phyloP scores from a whole-genome alignment of 2,797 vertebrate species.

The Streptopelia turtur region DNA sequence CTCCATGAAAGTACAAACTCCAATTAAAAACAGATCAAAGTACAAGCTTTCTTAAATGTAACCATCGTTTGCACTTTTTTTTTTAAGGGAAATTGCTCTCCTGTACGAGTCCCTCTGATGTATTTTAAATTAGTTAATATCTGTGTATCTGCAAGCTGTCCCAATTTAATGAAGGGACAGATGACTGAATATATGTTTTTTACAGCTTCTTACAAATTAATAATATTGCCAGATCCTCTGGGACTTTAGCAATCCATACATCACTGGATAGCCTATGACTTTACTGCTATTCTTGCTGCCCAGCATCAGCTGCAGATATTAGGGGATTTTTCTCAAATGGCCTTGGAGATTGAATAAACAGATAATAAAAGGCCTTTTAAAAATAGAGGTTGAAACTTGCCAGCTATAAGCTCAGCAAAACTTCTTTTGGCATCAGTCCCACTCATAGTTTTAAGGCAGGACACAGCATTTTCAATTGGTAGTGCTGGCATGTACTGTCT shows the following conservation, averaged over 20 bases:
- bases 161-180: neutral
- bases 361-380: conserved; percentile 33
- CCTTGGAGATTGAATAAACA: conserved; percentile 35
- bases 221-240: neutral
- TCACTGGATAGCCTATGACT: neutral
- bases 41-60: neutral
- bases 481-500: neutral
- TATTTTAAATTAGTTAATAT: neutral
- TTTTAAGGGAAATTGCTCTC: neutral
- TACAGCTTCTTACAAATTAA: neutral
- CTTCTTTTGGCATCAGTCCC: neutral
- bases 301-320: neutral
- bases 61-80: neutral
- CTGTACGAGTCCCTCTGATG: neutral
- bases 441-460: neutral
- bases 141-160: neutral
- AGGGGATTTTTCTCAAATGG: neutral
- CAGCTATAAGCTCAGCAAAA: conserved; percentile 29
- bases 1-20: neutral
- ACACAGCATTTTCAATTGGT: neutral
- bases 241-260: neutral
- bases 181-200: conserved; percentile 3
- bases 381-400: conserved; percentile 26
- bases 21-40: neutral
- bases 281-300: conserved; percentile 26